A percentile compares a stretch with the other conserved stretches of the same genome.
phyloP scores from a whole-genome alignment of 2,797 vertebrate species.

The Atherinosoma microstoma region DNA sequence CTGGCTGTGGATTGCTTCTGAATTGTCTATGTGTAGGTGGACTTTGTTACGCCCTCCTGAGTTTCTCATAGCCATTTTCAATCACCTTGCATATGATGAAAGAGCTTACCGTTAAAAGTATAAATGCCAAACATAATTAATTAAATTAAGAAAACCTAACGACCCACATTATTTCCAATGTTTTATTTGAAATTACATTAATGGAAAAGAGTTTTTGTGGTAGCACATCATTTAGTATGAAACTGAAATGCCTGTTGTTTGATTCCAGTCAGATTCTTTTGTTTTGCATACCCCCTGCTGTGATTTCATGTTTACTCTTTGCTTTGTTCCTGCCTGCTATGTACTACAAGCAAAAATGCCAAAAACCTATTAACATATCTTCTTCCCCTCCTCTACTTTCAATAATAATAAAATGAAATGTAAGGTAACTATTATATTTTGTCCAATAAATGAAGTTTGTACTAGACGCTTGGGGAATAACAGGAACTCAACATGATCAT shows the following conservation, averaged over 20 bases:
- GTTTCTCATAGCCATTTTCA: slow-evolving; percentile 65
- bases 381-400: too few species aligned
- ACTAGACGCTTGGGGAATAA: background rate
- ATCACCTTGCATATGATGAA: slow-evolving; percentile 65
- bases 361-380: background rate
- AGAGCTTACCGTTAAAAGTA: slow-evolving; percentile 56
- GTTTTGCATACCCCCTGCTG: background rate
- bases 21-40: slow-evolving; percentile 61
- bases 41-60: slow-evolving; percentile 68
- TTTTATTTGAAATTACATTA: slow-evolving; percentile 48
- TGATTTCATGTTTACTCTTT: background rate
- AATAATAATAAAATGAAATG: too few species aligned
- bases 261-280: slow-evolving; percentile 4
- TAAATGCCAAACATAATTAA: slow-evolving; percentile 61
- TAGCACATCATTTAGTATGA: background rate
- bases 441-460: background rate
- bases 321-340: background rate
- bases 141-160: slow-evolving; percentile 44
- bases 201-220: slow-evolving; percentile 27
- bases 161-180: slow-evolving; percentile 25
- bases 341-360: background rate
- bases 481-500: background rate
- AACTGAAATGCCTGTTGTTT: background rate
- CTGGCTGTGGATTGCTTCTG: slow-evolving; percentile 64
- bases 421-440: too few species aligned